Percentiles rank a stretch among this genome's conserved stretches.
Evolutionary conservation across 2,888 invertebrate species (phyloP).

Genomic region (Brachyopa scutellaris): DNA sequence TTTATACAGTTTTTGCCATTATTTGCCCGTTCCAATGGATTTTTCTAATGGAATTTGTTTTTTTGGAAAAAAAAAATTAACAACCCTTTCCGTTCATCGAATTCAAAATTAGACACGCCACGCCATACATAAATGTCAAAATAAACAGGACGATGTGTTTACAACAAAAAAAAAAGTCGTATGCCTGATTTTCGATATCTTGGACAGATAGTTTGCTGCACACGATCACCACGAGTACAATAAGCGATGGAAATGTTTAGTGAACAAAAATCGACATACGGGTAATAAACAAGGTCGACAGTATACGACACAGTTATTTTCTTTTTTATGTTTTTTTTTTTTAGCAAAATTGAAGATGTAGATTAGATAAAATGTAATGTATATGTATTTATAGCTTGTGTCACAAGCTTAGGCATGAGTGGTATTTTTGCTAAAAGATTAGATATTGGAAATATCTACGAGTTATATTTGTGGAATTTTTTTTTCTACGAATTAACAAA

Average conservation of each 20-base stretch:
- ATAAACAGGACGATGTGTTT: not conserved
- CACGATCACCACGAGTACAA: not conserved
- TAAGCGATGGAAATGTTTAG: constrained; percentile 19
- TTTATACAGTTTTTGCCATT: constrained; percentile 7
- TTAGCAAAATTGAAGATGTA: constrained; percentile 31
- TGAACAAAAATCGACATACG: not conserved
- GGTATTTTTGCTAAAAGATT: constrained; percentile 27
- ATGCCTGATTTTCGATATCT: not conserved
- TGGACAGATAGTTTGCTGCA: not conserved
- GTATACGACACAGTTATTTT: not conserved
- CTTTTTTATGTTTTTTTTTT: not conserved
- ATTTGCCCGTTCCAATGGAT: not conserved
- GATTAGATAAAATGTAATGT: constrained; percentile 41
- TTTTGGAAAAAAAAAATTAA: constrained; percentile 2
- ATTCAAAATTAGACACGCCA: not conserved
- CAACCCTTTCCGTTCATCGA: constrained; percentile 3
- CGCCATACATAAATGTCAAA: constrained; percentile 1
- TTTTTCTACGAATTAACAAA: too few species aligned
- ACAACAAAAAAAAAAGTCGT: not conserved
- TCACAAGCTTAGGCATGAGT: constrained; percentile 18
- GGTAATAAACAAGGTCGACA: constrained; percentile 16
- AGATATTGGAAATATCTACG: constrained; percentile 17
- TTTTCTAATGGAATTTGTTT: not conserved
- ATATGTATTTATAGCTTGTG: constrained; percentile 16
- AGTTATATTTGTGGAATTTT: too few species aligned